Percentiles rank a stretch among this genome's conserved stretches.
Evolutionary conservation across 1,140 invertebrate genomes (phyloP).

Genomic region (Leptinotarsa undecemlineata): DNA sequence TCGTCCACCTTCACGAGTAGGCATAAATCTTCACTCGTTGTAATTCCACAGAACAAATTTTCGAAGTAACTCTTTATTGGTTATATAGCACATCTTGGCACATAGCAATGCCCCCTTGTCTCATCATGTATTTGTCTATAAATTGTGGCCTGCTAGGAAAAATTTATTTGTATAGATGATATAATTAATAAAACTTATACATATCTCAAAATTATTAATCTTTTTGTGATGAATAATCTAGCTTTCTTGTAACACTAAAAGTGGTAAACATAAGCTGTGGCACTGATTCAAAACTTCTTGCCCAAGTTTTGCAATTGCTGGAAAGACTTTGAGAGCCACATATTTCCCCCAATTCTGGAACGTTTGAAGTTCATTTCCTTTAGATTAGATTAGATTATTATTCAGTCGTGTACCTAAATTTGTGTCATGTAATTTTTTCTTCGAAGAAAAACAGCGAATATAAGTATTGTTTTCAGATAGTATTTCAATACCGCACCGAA

Average conservation of each 20-base stretch:
- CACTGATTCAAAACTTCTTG: neutral
- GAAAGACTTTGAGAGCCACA: neutral
- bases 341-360: too few species aligned
- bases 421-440: too few species aligned
- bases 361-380: too few species aligned
- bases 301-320: neutral
- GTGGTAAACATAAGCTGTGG: neutral
- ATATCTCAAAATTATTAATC: neutral
- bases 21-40: slow-evolving; percentile 30
- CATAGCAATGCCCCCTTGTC: slow-evolving; percentile 51
- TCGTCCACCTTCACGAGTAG: slow-evolving; percentile 45
- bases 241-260: neutral
- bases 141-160: slow-evolving; percentile 4
- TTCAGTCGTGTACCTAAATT: too few species aligned
- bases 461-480: too few species aligned
- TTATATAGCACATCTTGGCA: slow-evolving; percentile 57
- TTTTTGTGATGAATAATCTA: neutral
- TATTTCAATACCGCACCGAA: too few species aligned
- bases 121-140: slow-evolving; percentile 53
- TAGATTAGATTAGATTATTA: too few species aligned
- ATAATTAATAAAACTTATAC: neutral
- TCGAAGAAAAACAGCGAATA: too few species aligned
- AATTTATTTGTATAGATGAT: slow-evolving; percentile 37
- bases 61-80: slow-evolving; percentile 55
- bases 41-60: slow-evolving; percentile 48